Conservation (phyloP, 2,888 invertebrate species). For the Agrotis exclamationis region DNA sequence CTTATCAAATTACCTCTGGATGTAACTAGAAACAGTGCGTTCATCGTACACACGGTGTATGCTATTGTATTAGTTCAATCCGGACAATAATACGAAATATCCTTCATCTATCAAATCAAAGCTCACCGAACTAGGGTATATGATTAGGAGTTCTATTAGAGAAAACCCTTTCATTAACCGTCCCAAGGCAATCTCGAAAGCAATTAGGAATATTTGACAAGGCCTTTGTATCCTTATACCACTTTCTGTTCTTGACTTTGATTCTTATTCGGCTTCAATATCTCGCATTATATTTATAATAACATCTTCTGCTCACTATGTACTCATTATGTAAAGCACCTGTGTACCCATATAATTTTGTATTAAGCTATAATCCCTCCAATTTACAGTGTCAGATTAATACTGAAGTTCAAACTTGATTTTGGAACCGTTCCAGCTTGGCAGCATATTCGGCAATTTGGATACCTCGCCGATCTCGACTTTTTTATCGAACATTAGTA, state of each 20-base stretch:
- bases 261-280: constrained; percentile 44
- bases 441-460: constrained; percentile 79
- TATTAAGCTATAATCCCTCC: constrained; percentile 78
- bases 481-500: constrained; percentile 77
- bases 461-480: constrained; percentile 69
- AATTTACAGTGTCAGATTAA: constrained; percentile 78
- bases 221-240: constrained; percentile 25
- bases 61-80: neutral
- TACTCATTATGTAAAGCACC: constrained; percentile 55
- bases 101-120: constrained; percentile 28
- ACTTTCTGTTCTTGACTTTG: constrained; percentile 41
- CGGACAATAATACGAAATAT: constrained; percentile 5
- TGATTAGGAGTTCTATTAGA: constrained; percentile 6
- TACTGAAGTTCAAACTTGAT: constrained; percentile 73
- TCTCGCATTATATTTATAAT: constrained; percentile 39
- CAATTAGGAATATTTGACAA: constrained; percentile 51
- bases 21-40: neutral
- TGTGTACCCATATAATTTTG: constrained; percentile 65
- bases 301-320: constrained; percentile 42
- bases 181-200: constrained; percentile 40
- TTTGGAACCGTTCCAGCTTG: constrained; percentile 80
- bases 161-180: constrained; percentile 36
- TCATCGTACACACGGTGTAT: neutral
- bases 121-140: constrained; percentile 10
- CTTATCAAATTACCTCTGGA: neutral